Evolutionary conservation across 35 echinoderm and acorn worm species (phyloP), one percentile per base, ranked within the genome.

Genomic region (Apostichopus californicus): DNA sequence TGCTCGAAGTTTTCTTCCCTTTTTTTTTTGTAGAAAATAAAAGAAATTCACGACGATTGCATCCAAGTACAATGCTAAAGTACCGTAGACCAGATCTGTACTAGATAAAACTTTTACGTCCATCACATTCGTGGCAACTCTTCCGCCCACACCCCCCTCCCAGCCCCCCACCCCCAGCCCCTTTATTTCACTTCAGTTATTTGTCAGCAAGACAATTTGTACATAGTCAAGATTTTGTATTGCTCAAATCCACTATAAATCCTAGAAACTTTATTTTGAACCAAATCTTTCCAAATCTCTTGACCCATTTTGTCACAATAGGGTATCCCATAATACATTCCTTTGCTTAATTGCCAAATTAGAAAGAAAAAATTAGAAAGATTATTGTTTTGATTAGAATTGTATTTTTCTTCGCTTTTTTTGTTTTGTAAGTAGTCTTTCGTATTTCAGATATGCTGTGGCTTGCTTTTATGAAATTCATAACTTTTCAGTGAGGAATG

Each of bases 291-390:
- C 20, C 71, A 5, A 6, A n/a, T 75, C 14, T 75, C 15, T 20
- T 6, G n/a, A 20, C 71, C 17, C n/a, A 18, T 75, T 75, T 20
- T 18, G 21, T 75, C 71, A 18, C 0, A 75, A 75, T 20, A 75
- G 71, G 71, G 71, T 75, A 75, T 20, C 20, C 71, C 71, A 75
- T 75, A 46, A 18, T 75, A 75, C 71, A 75, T 75, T 75, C 71
- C 71, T 75, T 13, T 75, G 17, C 20, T 5, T 75, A 68, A 18
- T 75, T 75, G 71, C 71, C 71, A 75, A 75, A 75, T 75, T 75
- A 75, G 58, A 61, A 12, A 75, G 34, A 46, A 46, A 46, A 75
- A 75, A 75, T 75, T 75, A 75, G 14, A 18, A 4, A 20, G 14
- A 18, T 75, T 22, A 7, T 75, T n/a, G 11, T 18, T 18, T 24